Evolutionary conservation across 2,888 invertebrate genomes (phyloP).

Genomic region (Acheta domesticus): DNA sequence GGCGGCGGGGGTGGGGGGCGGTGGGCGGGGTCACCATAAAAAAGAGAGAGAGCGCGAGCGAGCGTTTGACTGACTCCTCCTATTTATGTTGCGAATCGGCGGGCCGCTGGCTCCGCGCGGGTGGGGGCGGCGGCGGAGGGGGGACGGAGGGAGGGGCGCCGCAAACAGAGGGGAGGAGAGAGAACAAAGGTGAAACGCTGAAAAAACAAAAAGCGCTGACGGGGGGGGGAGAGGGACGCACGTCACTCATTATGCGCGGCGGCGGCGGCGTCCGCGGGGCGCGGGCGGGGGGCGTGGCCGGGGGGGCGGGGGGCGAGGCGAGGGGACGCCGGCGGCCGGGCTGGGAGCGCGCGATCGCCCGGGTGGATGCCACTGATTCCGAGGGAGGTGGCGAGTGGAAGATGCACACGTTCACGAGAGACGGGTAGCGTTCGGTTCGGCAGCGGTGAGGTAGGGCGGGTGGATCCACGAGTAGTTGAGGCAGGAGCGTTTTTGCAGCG

Average conservation of each 20-base stretch:
- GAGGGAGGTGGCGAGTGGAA: too few relatives aligned
- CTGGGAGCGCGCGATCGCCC: too few relatives aligned
- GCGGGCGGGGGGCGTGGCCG: background rate
- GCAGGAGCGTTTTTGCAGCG: too few relatives aligned
- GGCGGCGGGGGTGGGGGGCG: background rate
- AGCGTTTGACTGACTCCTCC: background rate
- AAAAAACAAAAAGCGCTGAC: background rate
- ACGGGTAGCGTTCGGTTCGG: too few relatives aligned
- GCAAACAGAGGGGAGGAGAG: constrained; percentile 4
- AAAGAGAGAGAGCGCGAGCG: background rate
- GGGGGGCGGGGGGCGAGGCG: background rate
- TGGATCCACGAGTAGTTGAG: too few relatives aligned
- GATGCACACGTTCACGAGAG: too few relatives aligned
- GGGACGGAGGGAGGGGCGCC: background rate
- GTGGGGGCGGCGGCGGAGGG: background rate
- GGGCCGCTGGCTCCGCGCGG: background rate
- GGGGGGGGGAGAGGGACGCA: background rate
- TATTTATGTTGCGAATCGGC: constrained; percentile 18
- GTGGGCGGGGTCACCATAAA: constrained; percentile 10
- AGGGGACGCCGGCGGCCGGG: too few relatives aligned
- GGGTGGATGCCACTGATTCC: too few relatives aligned
- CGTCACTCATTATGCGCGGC: background rate
- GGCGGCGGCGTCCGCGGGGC: background rate
- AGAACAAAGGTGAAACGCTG: constrained; percentile 1
- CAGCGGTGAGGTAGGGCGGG: too few relatives aligned